Conservation (phyloP, 1,140 invertebrate genomes). For the Paracyclopina nana region DNA sequence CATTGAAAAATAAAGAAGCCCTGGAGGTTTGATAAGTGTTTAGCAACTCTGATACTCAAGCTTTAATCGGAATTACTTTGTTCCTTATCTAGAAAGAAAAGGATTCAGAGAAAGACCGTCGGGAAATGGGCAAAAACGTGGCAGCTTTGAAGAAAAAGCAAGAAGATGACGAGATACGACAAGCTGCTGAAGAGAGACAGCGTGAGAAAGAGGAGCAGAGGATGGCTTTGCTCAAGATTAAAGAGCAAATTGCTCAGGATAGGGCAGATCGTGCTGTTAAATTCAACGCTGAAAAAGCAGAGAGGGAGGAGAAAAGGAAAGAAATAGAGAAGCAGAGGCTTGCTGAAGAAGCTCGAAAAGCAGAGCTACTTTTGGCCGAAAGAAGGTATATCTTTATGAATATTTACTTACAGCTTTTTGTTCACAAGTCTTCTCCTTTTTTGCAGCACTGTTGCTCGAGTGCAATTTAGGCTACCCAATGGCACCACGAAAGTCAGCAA, state of each 20-base stretch:
- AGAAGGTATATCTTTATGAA: not conserved
- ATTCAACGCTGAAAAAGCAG: conserved; percentile 23
- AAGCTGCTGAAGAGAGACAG: conserved; percentile 24
- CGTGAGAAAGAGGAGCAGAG: conserved; percentile 27
- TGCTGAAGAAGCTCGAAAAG: not conserved
- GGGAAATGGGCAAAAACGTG: not conserved
- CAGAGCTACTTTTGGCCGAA: not conserved
- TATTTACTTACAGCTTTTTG: not conserved
- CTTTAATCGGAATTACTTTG: not conserved
- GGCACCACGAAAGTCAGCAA: conserved; percentile 26
- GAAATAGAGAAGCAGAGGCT: conserved; percentile 21
- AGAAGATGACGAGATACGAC: conserved; percentile 24
- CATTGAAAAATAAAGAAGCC: not conserved
- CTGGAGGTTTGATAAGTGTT: not conserved
- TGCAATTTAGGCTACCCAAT: conserved; percentile 29
- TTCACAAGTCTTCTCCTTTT: not conserved
- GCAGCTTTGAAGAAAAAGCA: conserved; percentile 19
- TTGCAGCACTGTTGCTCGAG: conserved; percentile 25
- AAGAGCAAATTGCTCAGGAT: conserved; percentile 27
- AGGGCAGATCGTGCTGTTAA: conserved; percentile 25
- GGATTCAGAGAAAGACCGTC: not conserved
- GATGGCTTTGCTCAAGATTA: conserved; percentile 25
- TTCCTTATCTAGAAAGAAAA: not conserved
- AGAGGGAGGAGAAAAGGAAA: conserved; percentile 20
- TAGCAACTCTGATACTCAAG: not conserved